phyloP scores from a whole-genome alignment of 2,797 vertebrate genomes.

The Tokudaia muenninki region DNA sequence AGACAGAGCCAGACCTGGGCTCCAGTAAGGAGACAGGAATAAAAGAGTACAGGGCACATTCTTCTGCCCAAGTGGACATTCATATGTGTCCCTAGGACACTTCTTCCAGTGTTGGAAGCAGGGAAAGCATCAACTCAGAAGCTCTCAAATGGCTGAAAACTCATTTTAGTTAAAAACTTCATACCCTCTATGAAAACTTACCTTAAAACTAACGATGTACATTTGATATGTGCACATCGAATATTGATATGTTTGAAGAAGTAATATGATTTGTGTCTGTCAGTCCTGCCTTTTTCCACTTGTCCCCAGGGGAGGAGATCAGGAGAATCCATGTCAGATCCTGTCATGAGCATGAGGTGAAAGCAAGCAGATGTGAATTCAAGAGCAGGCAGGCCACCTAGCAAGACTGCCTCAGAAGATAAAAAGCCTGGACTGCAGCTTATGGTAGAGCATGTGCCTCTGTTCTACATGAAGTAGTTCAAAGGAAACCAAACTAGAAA shows the following conservation, averaged over 20 bases:
- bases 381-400: background rate
- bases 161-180: background rate
- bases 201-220: background rate
- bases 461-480: background rate
- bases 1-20: background rate
- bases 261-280: background rate
- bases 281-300: background rate
- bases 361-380: background rate
- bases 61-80: background rate
- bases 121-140: background rate
- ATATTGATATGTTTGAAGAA: background rate
- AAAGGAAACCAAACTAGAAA: background rate
- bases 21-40: background rate
- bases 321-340: background rate
- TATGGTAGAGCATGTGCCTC: background rate
- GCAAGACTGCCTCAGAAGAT: background rate
- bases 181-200: background rate
- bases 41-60: background rate
- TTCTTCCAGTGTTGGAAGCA: background rate
- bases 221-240: background rate
- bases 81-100: background rate
- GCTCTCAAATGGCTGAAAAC: background rate
- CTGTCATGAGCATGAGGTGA: background rate
- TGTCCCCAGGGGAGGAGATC: background rate
- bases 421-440: background rate